Percentiles rank a stretch among this genome's conserved stretches.
Evolutionary conservation across 2,113 vertebrate species (phyloP).

Genomic region (Entelurus aequoreus): DNA sequence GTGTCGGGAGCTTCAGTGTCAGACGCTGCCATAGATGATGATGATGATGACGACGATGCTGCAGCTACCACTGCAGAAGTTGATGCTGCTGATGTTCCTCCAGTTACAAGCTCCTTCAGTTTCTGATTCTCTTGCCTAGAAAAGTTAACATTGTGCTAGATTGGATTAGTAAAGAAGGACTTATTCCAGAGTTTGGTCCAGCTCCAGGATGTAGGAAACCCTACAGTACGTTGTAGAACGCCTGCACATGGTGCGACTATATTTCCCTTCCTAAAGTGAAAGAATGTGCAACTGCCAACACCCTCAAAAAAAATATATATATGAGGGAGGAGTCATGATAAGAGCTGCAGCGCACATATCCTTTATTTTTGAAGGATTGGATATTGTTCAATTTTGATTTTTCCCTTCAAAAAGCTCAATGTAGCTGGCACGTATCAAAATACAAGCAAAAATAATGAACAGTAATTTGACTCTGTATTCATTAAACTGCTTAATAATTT

Average conservation of each 20-base stretch:
- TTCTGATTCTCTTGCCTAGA: slow-evolving; percentile 88
- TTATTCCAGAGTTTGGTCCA: not conserved
- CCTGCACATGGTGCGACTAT: slow-evolving; percentile 22
- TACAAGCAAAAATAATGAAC: no score
- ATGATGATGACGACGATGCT: slow-evolving; percentile 8
- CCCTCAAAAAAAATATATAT: not conserved
- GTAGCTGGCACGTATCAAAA: no score
- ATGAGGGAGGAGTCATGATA: not conserved
- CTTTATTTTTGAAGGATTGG: not conserved
- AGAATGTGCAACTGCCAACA: slow-evolving; percentile 10
- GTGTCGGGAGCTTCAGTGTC: slow-evolving; percentile 60
- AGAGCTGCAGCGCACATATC: not conserved
- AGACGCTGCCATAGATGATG: slow-evolving; percentile 35
- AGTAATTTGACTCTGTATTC: no score
- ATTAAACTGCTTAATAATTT: no score
- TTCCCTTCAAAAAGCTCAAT: no score
- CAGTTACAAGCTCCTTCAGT: slow-evolving; percentile 83
- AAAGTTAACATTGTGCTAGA: not conserved
- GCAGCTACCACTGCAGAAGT: slow-evolving; percentile 12
- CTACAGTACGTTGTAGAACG: slow-evolving; percentile 21
- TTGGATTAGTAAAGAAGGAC: not conserved
- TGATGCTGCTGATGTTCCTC: slow-evolving; percentile 54
- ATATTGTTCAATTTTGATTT: no score
- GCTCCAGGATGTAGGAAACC: slow-evolving; percentile 58
- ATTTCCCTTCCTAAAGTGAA: slow-evolving; percentile 38